Base-by-base conservation (phyloP, 2,113 vertebrate genomes). In the Rhodinocichla rosea region DNA sequence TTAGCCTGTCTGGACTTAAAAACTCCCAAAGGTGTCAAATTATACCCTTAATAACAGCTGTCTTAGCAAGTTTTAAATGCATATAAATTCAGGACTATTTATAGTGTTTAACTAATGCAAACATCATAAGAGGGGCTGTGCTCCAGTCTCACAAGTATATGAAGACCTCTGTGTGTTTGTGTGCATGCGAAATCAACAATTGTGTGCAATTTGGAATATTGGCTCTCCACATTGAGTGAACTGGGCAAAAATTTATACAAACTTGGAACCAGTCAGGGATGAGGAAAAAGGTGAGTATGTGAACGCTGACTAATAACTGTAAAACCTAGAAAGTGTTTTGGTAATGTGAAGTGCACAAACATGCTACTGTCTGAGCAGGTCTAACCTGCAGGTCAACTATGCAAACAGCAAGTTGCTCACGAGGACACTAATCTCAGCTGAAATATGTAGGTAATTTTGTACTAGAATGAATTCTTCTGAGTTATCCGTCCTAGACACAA, bases 271-370 rank as follows among this genome's bases (percentile, higher is more conserved):
- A 24, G 22, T 74, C 64, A 80, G 35, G n/a, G 42, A 69, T 27
- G 53, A 94, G 53, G 28, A 71, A 67, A 63, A 88, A 75, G 57
- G 49, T 33, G 30, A 90, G 30, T 52, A n/a, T 44, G 27, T 57
- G 70, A 91, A 85, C 0, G 0, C 62, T 92, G 89, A 95, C 53
- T 95, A 92, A 49, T 11, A 52, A 70, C 17, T 71, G n/a, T 68
- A 88, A 92, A 91, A 90, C 67, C 76, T 82, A 89, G 91, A 76
- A 94, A 95, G 94, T 95, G 89, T 92, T 90, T 82, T 91, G 69
- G 69, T 84, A 89, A 82, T 45, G 74, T 68, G 27, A 90, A 80
- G 80, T 24, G 30, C 89, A 91, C 44, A 74, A 95, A 87, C 96
- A 80, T 68, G 76, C 75, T 74, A 92, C 87, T 63, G 71, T 94